These are phyloP conservation scores for Portunus trituberculatus DNA, from an alignment of 1,140 invertebrate genomes.

Conservation along the genomic window DNA sequence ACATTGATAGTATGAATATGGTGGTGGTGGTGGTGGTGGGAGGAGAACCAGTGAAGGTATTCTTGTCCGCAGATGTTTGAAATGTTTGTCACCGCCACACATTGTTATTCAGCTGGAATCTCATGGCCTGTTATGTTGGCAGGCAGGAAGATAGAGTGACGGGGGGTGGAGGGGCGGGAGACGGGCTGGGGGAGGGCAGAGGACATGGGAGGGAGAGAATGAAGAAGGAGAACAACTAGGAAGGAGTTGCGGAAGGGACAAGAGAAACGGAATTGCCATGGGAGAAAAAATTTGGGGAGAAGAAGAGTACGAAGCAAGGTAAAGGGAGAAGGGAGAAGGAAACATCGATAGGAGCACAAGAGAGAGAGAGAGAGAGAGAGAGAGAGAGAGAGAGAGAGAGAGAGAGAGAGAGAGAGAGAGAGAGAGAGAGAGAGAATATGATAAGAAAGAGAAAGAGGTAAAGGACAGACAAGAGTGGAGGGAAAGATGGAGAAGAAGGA, in stretches of 20 bases:
- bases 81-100: not conserved
- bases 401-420: not conserved
- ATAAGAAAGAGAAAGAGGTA: not conserved
- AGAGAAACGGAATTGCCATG: not conserved
- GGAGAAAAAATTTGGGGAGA: not conserved
- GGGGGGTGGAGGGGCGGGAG: not conserved
- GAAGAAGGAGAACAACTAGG: not conserved
- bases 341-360: no score
- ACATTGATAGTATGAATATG: not conserved
- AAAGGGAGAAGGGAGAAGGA: not conserved
- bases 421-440: not conserved
- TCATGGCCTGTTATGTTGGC: conserved; percentile 8
- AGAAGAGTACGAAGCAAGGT: not conserved
- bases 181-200: not conserved
- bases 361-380: not conserved
- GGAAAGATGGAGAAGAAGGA: not conserved
- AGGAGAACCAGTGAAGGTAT: not conserved
- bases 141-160: conserved; percentile 16
- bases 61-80: not conserved
- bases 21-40: not conserved
- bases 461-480: not conserved
- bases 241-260: no score
- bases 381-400: not conserved
- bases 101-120: not conserved
- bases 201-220: not conserved